Evolutionary conservation across 2,888 invertebrate genomes (phyloP), one percentile per base, ranked within the genome.

Genomic region (Watsonalla binaria): DNA sequence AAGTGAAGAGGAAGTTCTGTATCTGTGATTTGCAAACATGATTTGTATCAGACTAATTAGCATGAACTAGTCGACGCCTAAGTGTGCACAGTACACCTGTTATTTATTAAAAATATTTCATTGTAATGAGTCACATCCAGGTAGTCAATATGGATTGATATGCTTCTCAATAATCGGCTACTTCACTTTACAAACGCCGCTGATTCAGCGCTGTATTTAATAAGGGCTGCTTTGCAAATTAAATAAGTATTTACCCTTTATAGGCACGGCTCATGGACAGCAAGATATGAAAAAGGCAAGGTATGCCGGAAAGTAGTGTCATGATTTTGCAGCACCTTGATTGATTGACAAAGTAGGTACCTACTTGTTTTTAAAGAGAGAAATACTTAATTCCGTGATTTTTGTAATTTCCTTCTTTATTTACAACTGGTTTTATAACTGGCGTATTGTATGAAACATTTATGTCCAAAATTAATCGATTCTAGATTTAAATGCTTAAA

Each of bases 161-260:
- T 66, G 65, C 62, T 78, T 81, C 74, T 76, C 71, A 71, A 76
- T 77, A 80, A 71, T 63, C 64, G 65, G 72, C 62, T 72, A 76
- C 76, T 75, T 76, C 70, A 72, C 70, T 72, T 71, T 68, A 74
- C 74, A 77, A 76, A 79, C 72, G 72, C 66, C 53, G 70, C 67
- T 88, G 84, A 86, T 67, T 86, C 84, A 84, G 71, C 62, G 57
- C 68, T 72, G 58, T 54, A 70, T 86, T 87, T 80, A 84, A 90
- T 86, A 88, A 86, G 86, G 87, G 82, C 76, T 76, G 77, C 73
- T 80, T 78, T 77, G 75, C 65, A 73, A 77, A 78, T 80, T 74
- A 78, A 80, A 79, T 73, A 58, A 76, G 76, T 79, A 81, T 84
- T 78, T 84, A 72, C 73, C 87, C 84, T 73, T 84, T 82, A 69